phyloP scores from a whole-genome alignment of 2,113 vertebrate species.

The Ia io region DNA sequence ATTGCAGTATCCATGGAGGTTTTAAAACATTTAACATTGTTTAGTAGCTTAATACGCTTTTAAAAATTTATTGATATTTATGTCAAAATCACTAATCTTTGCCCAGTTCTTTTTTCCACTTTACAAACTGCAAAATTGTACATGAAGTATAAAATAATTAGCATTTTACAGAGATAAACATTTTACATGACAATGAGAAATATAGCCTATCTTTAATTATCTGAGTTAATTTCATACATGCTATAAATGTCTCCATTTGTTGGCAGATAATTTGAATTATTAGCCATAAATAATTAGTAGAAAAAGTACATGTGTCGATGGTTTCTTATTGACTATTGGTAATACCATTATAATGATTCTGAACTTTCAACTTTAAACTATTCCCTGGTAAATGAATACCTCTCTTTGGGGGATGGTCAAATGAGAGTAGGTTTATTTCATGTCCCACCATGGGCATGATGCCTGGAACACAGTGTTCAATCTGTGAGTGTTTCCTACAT shows the following conservation, averaged over 20 bases:
- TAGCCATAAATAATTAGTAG: neutral
- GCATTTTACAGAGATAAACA: neutral
- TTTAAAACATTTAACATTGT: neutral
- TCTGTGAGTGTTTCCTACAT: neutral
- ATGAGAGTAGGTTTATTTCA: neutral
- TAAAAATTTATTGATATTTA: constrained; percentile 37
- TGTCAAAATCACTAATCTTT: constrained; percentile 45
- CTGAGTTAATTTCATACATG: neutral
- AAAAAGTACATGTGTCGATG: neutral
- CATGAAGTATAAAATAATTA: neutral
- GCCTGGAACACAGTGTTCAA: neutral
- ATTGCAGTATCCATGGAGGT: neutral
- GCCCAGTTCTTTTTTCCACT: neutral
- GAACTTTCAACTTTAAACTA: neutral
- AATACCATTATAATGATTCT: neutral
- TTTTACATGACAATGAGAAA: neutral
- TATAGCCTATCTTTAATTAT: neutral
- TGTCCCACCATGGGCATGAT: neutral
- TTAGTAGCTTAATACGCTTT: neutral
- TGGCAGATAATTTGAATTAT: neutral
- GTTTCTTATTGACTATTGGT: neutral
- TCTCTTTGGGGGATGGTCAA: neutral
- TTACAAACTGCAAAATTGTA: neutral
- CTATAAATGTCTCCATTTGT: neutral
- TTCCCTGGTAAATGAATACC: neutral